These are phyloP conservation scores for Scaptomyza cyrtandrae DNA, from an alignment of 2,888 invertebrate species.

Conservation along the genomic window DNA sequence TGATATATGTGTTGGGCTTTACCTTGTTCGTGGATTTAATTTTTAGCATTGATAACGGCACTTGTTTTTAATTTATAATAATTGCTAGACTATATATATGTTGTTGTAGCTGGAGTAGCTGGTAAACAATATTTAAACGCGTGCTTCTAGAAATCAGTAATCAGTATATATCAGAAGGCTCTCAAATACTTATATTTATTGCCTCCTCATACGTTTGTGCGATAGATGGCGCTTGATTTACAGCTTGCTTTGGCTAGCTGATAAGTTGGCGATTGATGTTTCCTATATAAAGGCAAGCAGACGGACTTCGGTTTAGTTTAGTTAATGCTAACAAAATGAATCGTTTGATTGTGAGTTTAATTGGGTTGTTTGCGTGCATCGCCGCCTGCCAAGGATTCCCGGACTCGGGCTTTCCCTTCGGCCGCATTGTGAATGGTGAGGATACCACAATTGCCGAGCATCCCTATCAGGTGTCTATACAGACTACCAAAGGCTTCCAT, in stretches of 20 bases:
- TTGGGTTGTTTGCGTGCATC: conserved; percentile 51
- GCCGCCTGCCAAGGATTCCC: conserved; percentile 42
- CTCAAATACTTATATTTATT: conserved; percentile 30
- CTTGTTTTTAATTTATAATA: conserved; percentile 11
- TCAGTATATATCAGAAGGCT: conserved; percentile 31
- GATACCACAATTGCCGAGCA: conserved; percentile 81
- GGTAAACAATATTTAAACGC: conserved; percentile 1
- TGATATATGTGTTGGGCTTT: not conserved
- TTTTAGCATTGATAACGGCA: conserved; percentile 3
- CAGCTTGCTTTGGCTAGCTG: not conserved
- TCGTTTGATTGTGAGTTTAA: conserved; percentile 42
- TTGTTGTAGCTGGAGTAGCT: not conserved
- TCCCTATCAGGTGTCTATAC: conserved; percentile 85
- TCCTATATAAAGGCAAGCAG: conserved; percentile 51
- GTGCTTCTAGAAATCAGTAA: conserved; percentile 23
- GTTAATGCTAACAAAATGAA: conserved; percentile 54
- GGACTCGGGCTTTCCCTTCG: conserved; percentile 61
- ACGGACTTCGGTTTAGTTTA: conserved; percentile 24
- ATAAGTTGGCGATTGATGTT: conserved; percentile 23
- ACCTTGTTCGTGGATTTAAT: not conserved
- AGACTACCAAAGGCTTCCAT: conserved; percentile 75
- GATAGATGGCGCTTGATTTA: conserved; percentile 48
- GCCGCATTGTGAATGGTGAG: conserved; percentile 85
- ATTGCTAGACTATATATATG: not conserved
- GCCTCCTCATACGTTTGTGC: conserved; percentile 7